Evolutionary conservation across 2,797 vertebrate species (phyloP).

Genomic region (Sebastes vulpes): DNA sequence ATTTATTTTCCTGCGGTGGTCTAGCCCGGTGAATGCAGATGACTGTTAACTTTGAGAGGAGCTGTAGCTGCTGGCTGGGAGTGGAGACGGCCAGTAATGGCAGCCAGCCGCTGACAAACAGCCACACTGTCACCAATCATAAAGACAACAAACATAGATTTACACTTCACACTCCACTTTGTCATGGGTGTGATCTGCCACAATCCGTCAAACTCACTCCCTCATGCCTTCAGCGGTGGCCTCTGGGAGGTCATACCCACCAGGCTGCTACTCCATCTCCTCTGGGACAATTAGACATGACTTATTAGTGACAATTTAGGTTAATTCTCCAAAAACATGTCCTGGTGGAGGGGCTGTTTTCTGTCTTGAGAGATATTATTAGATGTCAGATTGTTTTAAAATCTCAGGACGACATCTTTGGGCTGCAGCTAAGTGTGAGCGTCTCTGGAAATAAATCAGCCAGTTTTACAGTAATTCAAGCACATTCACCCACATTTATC

Average conservation of each 20-base stretch:
- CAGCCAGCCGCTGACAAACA: conserved; percentile 31
- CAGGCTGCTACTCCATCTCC: background rate
- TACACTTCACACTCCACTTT: conserved; percentile 53
- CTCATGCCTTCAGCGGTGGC: background rate
- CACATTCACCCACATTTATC: background rate
- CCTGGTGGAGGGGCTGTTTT: background rate
- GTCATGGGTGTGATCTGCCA: conserved; percentile 54
- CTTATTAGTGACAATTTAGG: background rate
- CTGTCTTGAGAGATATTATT: background rate
- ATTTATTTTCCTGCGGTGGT: background rate
- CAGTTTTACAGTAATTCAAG: conserved; percentile 1
- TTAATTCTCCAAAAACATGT: background rate
- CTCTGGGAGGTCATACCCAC: background rate
- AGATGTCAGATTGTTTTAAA: conserved; percentile 11
- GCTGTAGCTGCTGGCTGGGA: conserved; percentile 24
- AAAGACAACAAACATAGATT: conserved; percentile 62
- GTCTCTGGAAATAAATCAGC: background rate
- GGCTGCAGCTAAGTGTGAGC: background rate
- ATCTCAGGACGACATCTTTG: background rate
- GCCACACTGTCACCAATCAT: conserved; percentile 54
- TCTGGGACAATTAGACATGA: background rate
- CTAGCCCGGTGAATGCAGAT: conserved; percentile 22
- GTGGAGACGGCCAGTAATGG: conserved; percentile 36
- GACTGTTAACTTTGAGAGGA: conserved; percentile 47
- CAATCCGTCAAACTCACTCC: conserved; percentile 33